Evolutionary conservation across 2,113 vertebrate genomes (phyloP).

Genomic region (Etheostoma cragini): DNA sequence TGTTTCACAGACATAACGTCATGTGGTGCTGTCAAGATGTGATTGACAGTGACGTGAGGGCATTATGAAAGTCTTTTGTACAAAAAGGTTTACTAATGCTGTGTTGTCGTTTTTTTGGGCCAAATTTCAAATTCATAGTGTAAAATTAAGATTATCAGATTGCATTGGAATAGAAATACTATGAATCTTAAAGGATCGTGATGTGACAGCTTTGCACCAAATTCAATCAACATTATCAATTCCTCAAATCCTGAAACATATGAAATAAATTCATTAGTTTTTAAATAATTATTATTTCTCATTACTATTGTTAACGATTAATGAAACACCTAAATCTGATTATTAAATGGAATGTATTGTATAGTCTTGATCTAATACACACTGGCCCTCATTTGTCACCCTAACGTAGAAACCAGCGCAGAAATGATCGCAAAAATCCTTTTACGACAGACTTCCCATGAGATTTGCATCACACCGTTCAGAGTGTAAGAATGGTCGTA

Average conservation of each 20-base stretch:
- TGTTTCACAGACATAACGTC: neutral
- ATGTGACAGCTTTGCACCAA: neutral
- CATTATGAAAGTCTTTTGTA: neutral
- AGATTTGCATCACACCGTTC: no score
- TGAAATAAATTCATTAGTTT: neutral
- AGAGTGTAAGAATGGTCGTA: no score
- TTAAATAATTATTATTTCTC: neutral
- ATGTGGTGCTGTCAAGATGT: neutral
- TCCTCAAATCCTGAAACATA: neutral
- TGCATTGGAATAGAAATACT: neutral
- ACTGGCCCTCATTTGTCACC: no score
- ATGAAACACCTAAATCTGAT: neutral
- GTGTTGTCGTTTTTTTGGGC: neutral
- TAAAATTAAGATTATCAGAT: neutral
- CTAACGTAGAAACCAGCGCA: no score
- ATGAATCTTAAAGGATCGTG: neutral
- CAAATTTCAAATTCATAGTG: neutral
- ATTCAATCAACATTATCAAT: neutral
- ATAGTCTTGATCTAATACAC: neutral
- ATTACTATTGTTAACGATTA: neutral
- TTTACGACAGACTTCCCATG: no score
- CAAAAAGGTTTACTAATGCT: neutral
- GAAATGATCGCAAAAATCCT: no score
- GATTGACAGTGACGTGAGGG: neutral
- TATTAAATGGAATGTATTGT: neutral